A percentile compares a stretch with the other conserved stretches of the same genome.
Conservation (phyloP, 1,140 invertebrate genomes). For the Copidosoma floridanum region DNA sequence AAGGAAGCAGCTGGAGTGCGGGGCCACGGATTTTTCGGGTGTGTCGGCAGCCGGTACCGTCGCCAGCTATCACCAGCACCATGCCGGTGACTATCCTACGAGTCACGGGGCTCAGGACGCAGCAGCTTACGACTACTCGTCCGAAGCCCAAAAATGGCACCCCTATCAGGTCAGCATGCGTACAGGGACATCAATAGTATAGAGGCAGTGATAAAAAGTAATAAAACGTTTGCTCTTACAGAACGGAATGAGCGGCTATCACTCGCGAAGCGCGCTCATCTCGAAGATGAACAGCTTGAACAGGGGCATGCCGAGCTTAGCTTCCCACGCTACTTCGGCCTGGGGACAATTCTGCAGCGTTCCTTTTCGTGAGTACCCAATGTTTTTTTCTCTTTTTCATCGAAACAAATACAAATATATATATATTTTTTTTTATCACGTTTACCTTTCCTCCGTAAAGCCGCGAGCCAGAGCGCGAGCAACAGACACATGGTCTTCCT, state of each 20-base stretch:
- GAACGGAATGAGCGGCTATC: conserved; percentile 46
- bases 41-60: conserved; percentile 28
- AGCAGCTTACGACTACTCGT: too few species aligned
- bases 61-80: conserved; percentile 36
- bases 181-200: too few species aligned
- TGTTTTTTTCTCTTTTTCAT: neutral
- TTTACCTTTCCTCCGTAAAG: too few species aligned
- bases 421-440: too few species aligned
- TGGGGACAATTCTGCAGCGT: conserved; percentile 53
- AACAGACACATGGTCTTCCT: conserved; percentile 49
- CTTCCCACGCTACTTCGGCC: conserved; percentile 36
- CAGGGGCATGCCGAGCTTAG: conserved; percentile 39
- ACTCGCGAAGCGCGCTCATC: conserved; percentile 39
- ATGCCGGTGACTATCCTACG: conserved; percentile 41
- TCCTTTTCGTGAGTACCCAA: conserved; percentile 45
- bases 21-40: conserved; percentile 12
- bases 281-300: conserved; percentile 44
- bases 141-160: conserved; percentile 46
- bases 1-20: conserved; percentile 49
- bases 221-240: conserved; percentile 32
- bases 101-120: neutral
- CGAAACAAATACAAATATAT: too few species aligned
- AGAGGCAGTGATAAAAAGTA: too few species aligned
- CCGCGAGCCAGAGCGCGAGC: conserved; percentile 37
- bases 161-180: conserved; percentile 55